Percentiles rank a stretch among this genome's conserved stretches.
These are phyloP conservation scores for Andrena hattorfiana DNA, from an alignment of 2,888 invertebrate species.

Conservation along the genomic window DNA sequence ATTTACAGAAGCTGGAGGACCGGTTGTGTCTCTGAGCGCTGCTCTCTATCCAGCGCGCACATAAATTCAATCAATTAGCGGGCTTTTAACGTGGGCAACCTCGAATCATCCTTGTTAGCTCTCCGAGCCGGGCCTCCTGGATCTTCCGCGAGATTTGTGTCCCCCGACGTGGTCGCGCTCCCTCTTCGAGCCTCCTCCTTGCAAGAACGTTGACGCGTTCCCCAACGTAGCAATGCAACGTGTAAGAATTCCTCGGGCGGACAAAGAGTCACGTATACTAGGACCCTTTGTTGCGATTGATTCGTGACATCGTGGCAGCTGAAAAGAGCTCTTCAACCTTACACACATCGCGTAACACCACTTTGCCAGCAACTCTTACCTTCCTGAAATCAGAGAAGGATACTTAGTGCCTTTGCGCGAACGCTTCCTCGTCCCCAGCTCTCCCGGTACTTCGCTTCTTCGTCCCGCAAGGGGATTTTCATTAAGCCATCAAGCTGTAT, in stretches of 20 bases:
- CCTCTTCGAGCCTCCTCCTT: not conserved
- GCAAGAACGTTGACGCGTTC: not conserved
- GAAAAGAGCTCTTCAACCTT: too few species aligned
- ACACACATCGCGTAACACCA: too few species aligned
- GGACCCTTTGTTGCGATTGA: not conserved
- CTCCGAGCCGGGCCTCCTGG: slow-evolving; percentile 26
- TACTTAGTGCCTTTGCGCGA: too few species aligned
- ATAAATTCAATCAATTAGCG: slow-evolving; percentile 64
- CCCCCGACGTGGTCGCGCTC: slow-evolving; percentile 2
- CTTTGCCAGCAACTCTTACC: too few species aligned
- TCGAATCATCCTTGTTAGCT: slow-evolving; percentile 62
- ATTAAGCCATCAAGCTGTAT: slow-evolving; percentile 7
- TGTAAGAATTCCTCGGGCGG: not conserved
- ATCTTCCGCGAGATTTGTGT: slow-evolving; percentile 45
- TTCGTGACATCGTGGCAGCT: not conserved
- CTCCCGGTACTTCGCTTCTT: too few species aligned
- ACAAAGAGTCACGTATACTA: not conserved
- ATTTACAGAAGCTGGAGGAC: slow-evolving; percentile 53
- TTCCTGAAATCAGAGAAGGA: too few species aligned
- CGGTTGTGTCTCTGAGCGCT: slow-evolving; percentile 25
- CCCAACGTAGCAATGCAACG: not conserved
- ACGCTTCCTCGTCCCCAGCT: too few species aligned
- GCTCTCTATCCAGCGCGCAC: slow-evolving; percentile 49
- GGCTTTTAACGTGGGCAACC: slow-evolving; percentile 60
- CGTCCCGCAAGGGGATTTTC: not conserved